These are phyloP conservation scores for Andrena fulva DNA, from an alignment of 2,888 invertebrate genomes.

Conservation along the genomic window DNA sequence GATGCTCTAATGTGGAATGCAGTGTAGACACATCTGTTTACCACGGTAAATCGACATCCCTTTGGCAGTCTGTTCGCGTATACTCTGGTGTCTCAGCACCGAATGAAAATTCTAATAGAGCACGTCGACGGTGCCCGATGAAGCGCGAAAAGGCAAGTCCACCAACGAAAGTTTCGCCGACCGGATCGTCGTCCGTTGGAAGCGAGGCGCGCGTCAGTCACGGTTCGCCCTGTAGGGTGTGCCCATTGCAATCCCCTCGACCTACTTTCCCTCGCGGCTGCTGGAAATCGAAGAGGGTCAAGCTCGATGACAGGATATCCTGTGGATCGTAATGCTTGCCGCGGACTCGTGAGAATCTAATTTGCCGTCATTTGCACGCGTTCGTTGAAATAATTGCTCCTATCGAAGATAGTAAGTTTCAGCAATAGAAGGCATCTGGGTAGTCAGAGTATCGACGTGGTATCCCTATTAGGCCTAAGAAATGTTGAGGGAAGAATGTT, in stretches of 20 bases:
- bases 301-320: slow-evolving; percentile 60
- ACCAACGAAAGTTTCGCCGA: slow-evolving; percentile 12
- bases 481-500: slow-evolving; percentile 39
- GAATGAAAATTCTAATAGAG: no score
- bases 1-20: no score
- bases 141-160: background rate
- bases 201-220: slow-evolving; percentile 12
- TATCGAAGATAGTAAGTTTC: no score
- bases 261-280: slow-evolving; percentile 51
- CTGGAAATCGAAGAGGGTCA: slow-evolving; percentile 63
- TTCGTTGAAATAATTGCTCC: background rate
- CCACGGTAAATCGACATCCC: no score
- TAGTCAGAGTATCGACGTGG: slow-evolving; percentile 18
- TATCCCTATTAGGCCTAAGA: slow-evolving; percentile 15
- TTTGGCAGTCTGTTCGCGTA: no score
- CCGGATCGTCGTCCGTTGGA: slow-evolving; percentile 34
- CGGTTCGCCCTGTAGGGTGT: slow-evolving; percentile 37
- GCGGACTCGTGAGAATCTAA: slow-evolving; percentile 43
- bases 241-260: slow-evolving; percentile 53
- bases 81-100: no score
- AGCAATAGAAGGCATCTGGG: no score
- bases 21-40: no score
- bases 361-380: slow-evolving; percentile 19
- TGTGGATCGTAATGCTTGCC: slow-evolving; percentile 36
- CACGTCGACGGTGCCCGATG: no score